phyloP scores from a whole-genome alignment of 1,140 invertebrate species.

The Episyrphus balteatus region DNA sequence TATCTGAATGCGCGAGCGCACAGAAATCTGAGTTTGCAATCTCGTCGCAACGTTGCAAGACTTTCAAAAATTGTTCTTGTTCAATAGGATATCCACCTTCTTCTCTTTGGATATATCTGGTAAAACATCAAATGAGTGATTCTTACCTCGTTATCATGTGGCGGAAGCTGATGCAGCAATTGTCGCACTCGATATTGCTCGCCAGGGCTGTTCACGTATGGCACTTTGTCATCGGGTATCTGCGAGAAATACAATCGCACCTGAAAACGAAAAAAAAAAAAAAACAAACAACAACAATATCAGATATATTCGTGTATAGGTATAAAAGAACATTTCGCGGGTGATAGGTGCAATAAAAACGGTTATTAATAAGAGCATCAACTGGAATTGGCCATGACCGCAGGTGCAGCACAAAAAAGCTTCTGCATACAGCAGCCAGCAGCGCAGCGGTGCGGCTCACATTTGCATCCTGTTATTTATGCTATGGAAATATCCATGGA shows the following conservation, averaged over 20 bases:
- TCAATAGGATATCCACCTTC: not conserved
- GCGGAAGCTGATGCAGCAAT: constrained; percentile 81
- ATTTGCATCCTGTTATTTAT: too few species aligned
- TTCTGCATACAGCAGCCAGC: too few species aligned
- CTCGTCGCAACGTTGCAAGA: too few species aligned
- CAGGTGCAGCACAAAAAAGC: too few species aligned
- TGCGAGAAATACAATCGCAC: constrained; percentile 94
- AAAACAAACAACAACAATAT: constrained; percentile 7
- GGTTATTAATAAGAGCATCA: too few species aligned
- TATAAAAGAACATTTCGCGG: constrained; percentile 3
- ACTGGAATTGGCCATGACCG: too few species aligned
- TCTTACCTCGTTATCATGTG: constrained; percentile 81
- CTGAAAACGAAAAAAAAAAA: constrained; percentile 46
- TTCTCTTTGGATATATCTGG: not conserved
- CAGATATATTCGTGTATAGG: constrained; percentile 12
- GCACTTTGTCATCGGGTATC: constrained; percentile 92
- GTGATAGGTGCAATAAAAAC: not conserved
- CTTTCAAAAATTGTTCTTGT: not conserved
- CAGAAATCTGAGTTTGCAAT: too few species aligned
- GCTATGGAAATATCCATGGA: too few species aligned
- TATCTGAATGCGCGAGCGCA: too few species aligned
- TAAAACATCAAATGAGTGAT: not conserved
- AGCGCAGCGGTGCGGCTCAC: too few species aligned
- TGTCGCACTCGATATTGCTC: constrained; percentile 91
- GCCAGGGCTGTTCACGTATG: constrained; percentile 90